Conservation (phyloP, 1,140 invertebrate species). For the Aphis gossypii region DNA sequence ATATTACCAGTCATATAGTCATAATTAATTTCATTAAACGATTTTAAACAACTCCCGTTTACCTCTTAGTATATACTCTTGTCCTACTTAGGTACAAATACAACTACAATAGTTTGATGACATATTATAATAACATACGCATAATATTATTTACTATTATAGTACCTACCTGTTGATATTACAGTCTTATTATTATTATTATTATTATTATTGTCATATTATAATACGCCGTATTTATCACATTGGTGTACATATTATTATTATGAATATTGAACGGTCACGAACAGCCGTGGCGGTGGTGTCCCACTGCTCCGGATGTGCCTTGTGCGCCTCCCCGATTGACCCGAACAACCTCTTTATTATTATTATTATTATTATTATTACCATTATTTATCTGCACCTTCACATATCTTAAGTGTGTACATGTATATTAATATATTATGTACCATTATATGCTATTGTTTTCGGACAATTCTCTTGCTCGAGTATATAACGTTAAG, state of each 20-base stretch:
- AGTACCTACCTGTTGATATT: background rate
- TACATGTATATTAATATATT: background rate
- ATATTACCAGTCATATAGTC: background rate
- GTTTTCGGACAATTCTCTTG: slow-evolving; percentile 3
- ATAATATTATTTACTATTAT: background rate
- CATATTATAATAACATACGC: background rate
- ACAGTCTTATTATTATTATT: background rate
- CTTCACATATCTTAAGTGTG: slow-evolving; percentile 25
- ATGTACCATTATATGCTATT: slow-evolving; percentile 10
- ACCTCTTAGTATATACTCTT: no score
- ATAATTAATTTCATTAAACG: background rate
- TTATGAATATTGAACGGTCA: slow-evolving; percentile 27
- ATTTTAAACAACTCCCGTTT: background rate
- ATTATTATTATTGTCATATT: background rate
- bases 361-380: slow-evolving; percentile 31
- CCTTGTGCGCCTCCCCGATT: slow-evolving; percentile 39
- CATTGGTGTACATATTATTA: background rate
- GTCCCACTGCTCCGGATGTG: slow-evolving; percentile 50
- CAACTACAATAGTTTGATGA: background rate
- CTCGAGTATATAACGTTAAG: background rate
- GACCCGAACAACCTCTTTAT: slow-evolving; percentile 36
- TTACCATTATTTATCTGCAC: slow-evolving; percentile 36
- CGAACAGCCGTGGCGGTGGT: slow-evolving; percentile 10
- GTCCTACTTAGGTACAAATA: background rate
- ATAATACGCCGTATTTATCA: background rate